Base-by-base conservation (phyloP, 2,797 vertebrate genomes). In the Taenioides sp. region DNA sequence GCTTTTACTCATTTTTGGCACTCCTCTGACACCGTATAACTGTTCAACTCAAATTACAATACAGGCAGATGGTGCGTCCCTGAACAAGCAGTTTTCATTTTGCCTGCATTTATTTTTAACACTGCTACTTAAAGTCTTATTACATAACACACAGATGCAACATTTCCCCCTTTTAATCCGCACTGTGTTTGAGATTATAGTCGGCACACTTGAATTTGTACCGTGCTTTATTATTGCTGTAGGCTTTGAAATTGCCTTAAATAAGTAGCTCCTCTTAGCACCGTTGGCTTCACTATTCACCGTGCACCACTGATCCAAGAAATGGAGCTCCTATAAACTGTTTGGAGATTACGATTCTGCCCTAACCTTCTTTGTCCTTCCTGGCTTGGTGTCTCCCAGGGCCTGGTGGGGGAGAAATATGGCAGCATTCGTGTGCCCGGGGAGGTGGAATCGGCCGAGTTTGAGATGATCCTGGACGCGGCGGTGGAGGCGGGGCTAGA, bases 401-500 rank as follows among this genome's bases (percentile, higher is more conserved):
- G 95, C 69, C 94, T 99, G 0, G 91, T 99, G 81, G 98, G 98
- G 83, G 98, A 99, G 86, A 99, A 98, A 88, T 99, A 99, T 0
- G 98, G 98, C 76, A 97, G 95, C 87, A 97, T 98, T 83, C 95
- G 97, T 43, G 95, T 99, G 82, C 98, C 98, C 0, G 98, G 98
- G 28, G 97, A 99, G 89, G 96, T 99, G 59, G 98, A 99, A 72
- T 97, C 98, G 2, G 95, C 96, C 0, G 98, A 99, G 91, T 99
- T 99, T 70, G 98, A 99, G 92, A 98, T 98, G 97, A 99, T 99
- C 85, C 87, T 99, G 89, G 98, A 99, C 70, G 97, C 97, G 4
- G 96, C 98, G 1, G 65, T 96, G 52, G 97, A 98, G 86, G 96
- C 95, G 0, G 96, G 97, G 73, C 88, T 99, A 80, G 97, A 99